Percentiles rank a stretch among this genome's conserved stretches.
Conservation (phyloP, 2,797 vertebrate genomes). For the Microctenopoma steveboyesi region DNA sequence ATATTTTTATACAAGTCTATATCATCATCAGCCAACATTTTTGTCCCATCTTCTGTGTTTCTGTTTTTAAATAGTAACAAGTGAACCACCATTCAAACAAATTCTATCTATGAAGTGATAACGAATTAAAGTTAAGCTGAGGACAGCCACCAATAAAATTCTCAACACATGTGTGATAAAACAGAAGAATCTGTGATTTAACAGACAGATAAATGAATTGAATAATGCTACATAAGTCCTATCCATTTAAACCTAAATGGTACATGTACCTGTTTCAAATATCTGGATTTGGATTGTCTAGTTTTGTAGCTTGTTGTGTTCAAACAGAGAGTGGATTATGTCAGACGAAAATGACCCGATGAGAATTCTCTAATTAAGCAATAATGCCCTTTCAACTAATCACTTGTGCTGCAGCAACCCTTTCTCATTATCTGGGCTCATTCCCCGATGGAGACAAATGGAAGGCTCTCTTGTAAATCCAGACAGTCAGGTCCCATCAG, state of each 20-base stretch:
- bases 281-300: slow-evolving; percentile 1
- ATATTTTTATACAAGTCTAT: no score
- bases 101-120: neutral
- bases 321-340: slow-evolving; percentile 20
- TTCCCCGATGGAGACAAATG: slow-evolving; percentile 71
- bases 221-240: neutral
- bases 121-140: neutral
- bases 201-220: neutral
- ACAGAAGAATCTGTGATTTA: neutral
- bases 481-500: slow-evolving; percentile 66
- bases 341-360: slow-evolving; percentile 31
- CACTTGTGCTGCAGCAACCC: slow-evolving; percentile 58
- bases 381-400: slow-evolving; percentile 59
- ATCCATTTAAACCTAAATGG: neutral
- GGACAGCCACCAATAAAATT: neutral
- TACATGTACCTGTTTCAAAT: neutral
- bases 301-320: neutral
- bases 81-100: no score
- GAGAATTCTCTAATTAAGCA: slow-evolving; percentile 45
- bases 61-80: no score
- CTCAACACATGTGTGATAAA: neutral
- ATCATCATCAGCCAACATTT: no score
- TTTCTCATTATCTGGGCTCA: slow-evolving; percentile 62
- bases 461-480: slow-evolving; percentile 57
- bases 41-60: no score